These are phyloP conservation scores for Sinosuthora webbiana DNA, from an alignment of 2,113 vertebrate genomes.

Conservation along the genomic window DNA sequence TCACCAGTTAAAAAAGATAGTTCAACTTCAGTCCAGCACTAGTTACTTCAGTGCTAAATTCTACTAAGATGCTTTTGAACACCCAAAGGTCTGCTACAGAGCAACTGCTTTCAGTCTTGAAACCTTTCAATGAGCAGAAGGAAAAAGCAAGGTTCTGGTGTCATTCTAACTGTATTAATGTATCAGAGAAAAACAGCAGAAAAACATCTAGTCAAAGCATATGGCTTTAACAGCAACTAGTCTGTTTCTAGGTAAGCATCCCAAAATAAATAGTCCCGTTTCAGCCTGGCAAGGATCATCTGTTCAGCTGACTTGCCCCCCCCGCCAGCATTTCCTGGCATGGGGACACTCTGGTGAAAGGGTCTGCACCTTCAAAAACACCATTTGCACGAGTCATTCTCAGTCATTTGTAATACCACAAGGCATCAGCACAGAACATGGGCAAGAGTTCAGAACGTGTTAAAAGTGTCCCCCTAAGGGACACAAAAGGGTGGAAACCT, in stretches of 20 bases:
- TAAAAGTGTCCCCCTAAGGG: background rate
- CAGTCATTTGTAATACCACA: background rate
- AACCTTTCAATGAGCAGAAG: background rate
- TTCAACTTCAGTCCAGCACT: background rate
- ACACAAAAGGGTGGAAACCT: background rate
- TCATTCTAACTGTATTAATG: background rate
- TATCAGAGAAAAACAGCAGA: background rate
- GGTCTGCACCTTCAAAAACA: background rate
- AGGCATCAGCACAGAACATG: background rate
- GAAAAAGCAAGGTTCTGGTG: background rate
- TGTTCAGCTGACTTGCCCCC: accelerated
- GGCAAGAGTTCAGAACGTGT: background rate
- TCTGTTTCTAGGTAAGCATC: background rate
- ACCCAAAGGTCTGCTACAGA: background rate
- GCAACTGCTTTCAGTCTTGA: background rate
- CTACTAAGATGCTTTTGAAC: background rate
- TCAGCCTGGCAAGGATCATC: background rate
- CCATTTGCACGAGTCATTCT: accelerated
- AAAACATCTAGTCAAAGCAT: background rate
- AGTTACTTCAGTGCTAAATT: background rate
- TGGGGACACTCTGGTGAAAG: background rate
- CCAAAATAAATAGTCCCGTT: background rate
- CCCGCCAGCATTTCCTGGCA: background rate
- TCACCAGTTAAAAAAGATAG: background rate
- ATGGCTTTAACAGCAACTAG: background rate